A percentile compares a stretch with the other conserved stretches of the same genome.
Evolutionary conservation across 2,113 vertebrate species (phyloP).

Genomic region (Sinocyclocheilus rhinocerous): DNA sequence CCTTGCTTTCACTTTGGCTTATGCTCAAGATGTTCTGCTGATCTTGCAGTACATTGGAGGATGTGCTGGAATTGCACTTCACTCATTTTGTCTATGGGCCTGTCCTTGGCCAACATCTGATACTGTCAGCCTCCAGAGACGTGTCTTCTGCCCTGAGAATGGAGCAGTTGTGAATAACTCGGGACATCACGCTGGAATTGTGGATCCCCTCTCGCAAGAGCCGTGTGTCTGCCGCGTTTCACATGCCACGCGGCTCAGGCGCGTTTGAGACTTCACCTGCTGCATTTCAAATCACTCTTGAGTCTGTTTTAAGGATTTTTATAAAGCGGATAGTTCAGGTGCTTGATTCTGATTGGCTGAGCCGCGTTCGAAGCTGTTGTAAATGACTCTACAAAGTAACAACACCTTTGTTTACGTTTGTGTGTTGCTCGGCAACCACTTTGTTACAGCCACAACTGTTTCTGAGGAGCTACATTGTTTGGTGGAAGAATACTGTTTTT

Average conservation of each 20-base stretch:
- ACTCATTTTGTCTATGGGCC: too few species aligned
- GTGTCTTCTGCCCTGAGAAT: slow-evolving; percentile 1
- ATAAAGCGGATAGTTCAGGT: too few species aligned
- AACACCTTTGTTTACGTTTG: too few species aligned
- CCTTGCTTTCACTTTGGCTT: background rate
- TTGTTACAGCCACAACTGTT: too few species aligned
- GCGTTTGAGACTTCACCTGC: background rate
- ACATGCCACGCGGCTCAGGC: background rate
- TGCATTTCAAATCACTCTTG: slow-evolving; percentile 26
- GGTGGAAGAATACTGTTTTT: too few species aligned
- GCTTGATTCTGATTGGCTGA: too few species aligned
- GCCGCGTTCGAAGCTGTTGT: too few species aligned
- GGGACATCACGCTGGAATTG: slow-evolving; percentile 14
- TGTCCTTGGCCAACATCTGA: background rate
- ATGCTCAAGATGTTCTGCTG: background rate
- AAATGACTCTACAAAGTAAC: too few species aligned
- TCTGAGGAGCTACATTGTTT: too few species aligned
- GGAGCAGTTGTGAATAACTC: background rate
- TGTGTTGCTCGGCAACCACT: too few species aligned
- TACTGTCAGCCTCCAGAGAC: background rate
- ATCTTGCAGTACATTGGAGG: background rate
- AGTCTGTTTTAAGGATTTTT: background rate
- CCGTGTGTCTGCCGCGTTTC: background rate
- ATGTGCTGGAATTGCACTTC: background rate
- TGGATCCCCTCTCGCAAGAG: background rate